A percentile compares a stretch with the other conserved stretches of the same genome.
Evolutionary conservation across 2,113 vertebrate species (phyloP).

Genomic region (Astur gentilis): DNA sequence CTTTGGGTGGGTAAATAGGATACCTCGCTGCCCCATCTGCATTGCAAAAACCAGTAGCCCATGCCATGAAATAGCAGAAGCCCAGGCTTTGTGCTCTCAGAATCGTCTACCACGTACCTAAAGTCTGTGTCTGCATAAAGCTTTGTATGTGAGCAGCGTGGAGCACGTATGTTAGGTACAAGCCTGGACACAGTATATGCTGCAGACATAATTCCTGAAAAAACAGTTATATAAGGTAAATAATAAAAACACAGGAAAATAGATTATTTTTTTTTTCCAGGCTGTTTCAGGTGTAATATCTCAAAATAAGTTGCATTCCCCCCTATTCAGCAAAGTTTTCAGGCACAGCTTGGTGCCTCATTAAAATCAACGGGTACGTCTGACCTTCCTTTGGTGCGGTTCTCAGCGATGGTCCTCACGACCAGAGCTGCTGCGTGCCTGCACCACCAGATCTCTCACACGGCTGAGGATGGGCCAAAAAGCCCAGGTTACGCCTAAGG

Average conservation of each 20-base stretch:
- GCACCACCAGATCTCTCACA: background rate
- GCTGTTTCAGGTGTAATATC: background rate
- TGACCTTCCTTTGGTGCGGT: background rate
- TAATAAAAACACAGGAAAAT: background rate
- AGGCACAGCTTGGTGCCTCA: background rate
- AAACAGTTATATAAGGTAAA: background rate
- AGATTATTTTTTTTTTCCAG: background rate
- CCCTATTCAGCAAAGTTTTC: background rate
- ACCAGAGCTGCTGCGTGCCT: background rate
- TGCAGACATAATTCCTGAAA: background rate
- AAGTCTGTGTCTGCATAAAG: background rate
- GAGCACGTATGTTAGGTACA: background rate
- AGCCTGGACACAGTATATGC: background rate
- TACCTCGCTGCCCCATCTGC: fast-evolving
- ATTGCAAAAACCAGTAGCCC: background rate
- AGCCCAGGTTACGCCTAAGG: background rate
- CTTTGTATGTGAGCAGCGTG: background rate
- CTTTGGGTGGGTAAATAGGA: background rate
- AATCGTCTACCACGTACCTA: background rate
- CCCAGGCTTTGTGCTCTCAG: background rate
- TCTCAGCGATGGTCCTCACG: background rate
- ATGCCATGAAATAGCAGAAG: background rate
- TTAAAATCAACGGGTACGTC: background rate
- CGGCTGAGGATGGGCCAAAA: background rate
- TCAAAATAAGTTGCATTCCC: background rate